Evolutionary conservation across 2,888 invertebrate genomes (phyloP).

Genomic region (Ochropacha duplaris): DNA sequence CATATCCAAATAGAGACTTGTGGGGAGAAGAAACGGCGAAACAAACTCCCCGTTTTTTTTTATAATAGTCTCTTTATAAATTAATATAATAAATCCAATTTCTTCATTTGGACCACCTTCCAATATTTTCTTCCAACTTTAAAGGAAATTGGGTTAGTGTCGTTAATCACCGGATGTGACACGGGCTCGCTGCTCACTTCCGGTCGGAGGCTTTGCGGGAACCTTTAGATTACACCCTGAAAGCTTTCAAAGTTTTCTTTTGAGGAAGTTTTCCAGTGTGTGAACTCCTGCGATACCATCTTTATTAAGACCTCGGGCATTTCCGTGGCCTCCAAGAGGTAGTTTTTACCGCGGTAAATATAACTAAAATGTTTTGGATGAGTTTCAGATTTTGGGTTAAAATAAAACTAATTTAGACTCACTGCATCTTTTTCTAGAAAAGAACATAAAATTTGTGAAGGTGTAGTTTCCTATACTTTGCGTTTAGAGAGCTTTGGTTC

Average conservation of each 20-base stretch:
- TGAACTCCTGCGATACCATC: constrained; percentile 24
- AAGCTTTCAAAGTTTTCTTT: constrained; percentile 9
- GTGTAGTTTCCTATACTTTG: too few relatives aligned
- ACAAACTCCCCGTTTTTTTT: too few relatives aligned
- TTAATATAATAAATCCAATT: too few relatives aligned
- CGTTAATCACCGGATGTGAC: constrained; percentile 72
- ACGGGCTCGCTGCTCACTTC: constrained; percentile 47
- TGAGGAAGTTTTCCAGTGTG: constrained; percentile 12
- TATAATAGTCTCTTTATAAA: too few relatives aligned
- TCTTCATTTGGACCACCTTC: constrained; percentile 23
- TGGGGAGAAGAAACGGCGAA: too few relatives aligned
- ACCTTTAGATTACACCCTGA: constrained; percentile 4
- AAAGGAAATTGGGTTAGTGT: constrained; percentile 68
- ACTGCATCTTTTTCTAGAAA: too few relatives aligned
- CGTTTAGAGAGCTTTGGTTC: too few relatives aligned
- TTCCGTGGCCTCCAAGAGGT: background rate
- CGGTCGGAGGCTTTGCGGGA: constrained; percentile 27
- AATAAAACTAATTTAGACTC: background rate
- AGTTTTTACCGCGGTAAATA: background rate
- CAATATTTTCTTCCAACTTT: constrained; percentile 60
- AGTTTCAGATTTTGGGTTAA: background rate
- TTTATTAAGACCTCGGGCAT: constrained; percentile 25
- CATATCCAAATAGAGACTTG: too few relatives aligned
- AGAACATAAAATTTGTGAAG: too few relatives aligned
- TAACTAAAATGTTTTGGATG: background rate